Conservation (phyloP, 2,113 vertebrate species). For the Lonchura striata region DNA sequence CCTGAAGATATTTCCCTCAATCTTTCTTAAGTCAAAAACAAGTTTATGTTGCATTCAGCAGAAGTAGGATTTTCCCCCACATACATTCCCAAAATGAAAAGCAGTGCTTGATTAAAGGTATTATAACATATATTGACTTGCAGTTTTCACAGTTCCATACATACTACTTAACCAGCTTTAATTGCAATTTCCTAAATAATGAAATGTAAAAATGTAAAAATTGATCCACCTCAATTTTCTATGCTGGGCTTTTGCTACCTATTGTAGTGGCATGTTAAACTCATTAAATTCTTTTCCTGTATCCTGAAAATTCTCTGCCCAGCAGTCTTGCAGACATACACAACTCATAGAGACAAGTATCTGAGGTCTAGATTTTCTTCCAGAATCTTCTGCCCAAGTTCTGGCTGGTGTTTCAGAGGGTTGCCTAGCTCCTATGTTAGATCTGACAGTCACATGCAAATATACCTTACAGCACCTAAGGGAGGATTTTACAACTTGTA, state of each 20-base stretch:
- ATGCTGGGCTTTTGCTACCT: fast-evolving
- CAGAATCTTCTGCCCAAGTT: not conserved
- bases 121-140: not conserved
- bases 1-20: not conserved
- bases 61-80: not conserved
- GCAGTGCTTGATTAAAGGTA: not conserved
- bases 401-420: not conserved
- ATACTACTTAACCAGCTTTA: not conserved
- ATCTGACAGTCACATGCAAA: not conserved
- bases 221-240: not conserved
- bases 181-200: not conserved
- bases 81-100: not conserved
- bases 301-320: not conserved
- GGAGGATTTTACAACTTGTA: not conserved
- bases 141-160: not conserved
- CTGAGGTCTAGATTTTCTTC: not conserved
- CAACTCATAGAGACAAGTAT: not conserved
- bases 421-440: not conserved
- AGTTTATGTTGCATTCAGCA: not conserved
- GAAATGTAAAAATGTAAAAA: not conserved
- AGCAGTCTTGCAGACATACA: not conserved
- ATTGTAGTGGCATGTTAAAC: not conserved
- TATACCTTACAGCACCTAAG: not conserved
- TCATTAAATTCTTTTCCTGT: not conserved
- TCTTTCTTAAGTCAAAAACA: not conserved